These are phyloP conservation scores for Julus scanicus DNA, from an alignment of 2,888 invertebrate species.

Conservation along the genomic window DNA sequence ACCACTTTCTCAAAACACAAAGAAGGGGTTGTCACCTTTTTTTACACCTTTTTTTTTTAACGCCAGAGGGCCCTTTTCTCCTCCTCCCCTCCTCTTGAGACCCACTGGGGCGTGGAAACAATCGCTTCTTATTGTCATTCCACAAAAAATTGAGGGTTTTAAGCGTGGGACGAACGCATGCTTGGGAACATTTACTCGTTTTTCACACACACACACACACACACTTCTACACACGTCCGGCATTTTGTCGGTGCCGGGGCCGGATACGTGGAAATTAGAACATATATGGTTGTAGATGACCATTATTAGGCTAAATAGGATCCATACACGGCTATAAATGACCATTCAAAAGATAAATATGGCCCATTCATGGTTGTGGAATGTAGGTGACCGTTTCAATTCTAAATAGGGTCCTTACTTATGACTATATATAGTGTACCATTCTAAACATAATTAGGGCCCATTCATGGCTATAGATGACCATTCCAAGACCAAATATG, in stretches of 20 bases:
- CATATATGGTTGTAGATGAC: too few relatives aligned
- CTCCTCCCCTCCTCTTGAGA: not conserved
- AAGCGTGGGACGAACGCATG: not conserved
- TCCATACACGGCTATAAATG: too few relatives aligned
- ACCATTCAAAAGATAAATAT: too few relatives aligned
- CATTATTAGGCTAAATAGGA: too few relatives aligned
- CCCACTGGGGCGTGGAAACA: not conserved
- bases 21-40: constrained; percentile 38
- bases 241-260: not conserved
- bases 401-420: too few relatives aligned
- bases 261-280: too few relatives aligned
- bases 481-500: too few relatives aligned
- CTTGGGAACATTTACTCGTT: not conserved
- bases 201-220: not conserved
- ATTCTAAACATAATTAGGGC: too few relatives aligned
- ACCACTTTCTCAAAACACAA: not conserved
- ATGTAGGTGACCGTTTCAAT: too few relatives aligned
- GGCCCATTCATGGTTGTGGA: too few relatives aligned
- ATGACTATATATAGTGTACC: too few relatives aligned
- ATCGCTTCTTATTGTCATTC: not conserved
- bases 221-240: not conserved
- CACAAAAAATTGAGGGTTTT: not conserved
- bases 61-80: not conserved
- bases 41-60: not conserved
- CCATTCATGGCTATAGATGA: too few relatives aligned